Percentiles rank a stretch among this genome's conserved stretches.
phyloP scores from a whole-genome alignment of 2,113 vertebrate genomes.

The Phrynosoma platyrhinos region DNA sequence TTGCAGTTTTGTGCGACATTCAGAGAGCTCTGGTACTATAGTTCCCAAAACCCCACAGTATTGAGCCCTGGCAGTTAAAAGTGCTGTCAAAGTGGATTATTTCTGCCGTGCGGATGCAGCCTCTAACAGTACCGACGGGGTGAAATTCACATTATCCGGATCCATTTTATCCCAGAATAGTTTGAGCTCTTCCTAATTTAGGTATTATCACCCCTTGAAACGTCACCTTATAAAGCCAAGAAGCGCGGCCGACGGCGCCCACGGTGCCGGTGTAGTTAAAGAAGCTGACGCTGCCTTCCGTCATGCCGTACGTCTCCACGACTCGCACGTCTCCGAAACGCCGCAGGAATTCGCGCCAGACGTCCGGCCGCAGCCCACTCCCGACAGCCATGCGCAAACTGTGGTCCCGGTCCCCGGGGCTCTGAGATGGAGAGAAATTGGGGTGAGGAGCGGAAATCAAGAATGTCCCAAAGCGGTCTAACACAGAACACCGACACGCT shows the following conservation, averaged over 20 bases:
- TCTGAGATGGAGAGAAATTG: not conserved
- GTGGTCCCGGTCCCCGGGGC: not conserved
- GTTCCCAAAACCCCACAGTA: too few relatives aligned
- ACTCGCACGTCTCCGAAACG: constrained; percentile 4
- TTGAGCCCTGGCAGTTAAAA: too few relatives aligned
- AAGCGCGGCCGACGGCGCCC: not conserved
- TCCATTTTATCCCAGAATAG: too few relatives aligned
- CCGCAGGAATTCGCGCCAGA: constrained; percentile 12
- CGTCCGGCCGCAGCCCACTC: constrained; percentile 8
- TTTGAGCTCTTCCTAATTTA: too few relatives aligned
- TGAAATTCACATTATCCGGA: too few relatives aligned
- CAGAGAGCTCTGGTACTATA: too few relatives aligned
- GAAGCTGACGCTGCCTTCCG: constrained; percentile 18
- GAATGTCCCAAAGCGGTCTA: not conserved
- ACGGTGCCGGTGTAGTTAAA: constrained; percentile 8
- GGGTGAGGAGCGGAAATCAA: not conserved
- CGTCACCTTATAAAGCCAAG: constrained; percentile 31
- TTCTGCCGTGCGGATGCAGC: too few relatives aligned
- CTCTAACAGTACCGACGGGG: too few relatives aligned
- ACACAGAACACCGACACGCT: too few relatives aligned
- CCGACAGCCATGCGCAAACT: constrained; percentile 2
- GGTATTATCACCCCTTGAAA: not conserved
- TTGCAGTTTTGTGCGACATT: too few relatives aligned
- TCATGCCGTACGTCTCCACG: constrained; percentile 24
- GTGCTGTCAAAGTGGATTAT: too few relatives aligned